Evolutionary conservation across 2,113 vertebrate genomes (phyloP).

Genomic region (Cromileptes altivelis): DNA sequence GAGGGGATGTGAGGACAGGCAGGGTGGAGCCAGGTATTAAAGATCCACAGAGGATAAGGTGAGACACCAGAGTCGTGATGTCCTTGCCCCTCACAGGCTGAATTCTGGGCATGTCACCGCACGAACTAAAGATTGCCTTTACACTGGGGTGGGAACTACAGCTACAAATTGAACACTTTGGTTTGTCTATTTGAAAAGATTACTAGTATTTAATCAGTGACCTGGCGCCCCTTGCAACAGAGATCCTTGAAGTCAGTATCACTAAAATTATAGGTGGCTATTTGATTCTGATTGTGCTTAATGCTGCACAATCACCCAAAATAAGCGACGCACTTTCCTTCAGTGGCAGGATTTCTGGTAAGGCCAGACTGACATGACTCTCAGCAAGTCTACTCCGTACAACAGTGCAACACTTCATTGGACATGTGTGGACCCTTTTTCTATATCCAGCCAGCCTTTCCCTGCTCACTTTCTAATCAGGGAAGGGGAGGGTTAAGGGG

Average conservation of each 20-base stretch:
- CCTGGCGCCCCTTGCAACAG: background rate
- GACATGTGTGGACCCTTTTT: constrained; percentile 78
- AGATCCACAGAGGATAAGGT: constrained; percentile 38
- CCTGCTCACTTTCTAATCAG: constrained; percentile 84
- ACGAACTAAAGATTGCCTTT: constrained; percentile 18
- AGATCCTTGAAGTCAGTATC: background rate
- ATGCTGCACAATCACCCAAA: background rate
- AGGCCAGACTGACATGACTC: constrained; percentile 64
- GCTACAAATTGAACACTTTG: background rate
- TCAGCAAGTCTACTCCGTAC: constrained; percentile 73
- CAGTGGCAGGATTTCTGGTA: constrained; percentile 63
- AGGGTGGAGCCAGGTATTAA: constrained; percentile 50
- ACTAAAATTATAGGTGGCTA: background rate
- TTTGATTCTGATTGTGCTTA: constrained; percentile 11
- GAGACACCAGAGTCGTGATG: constrained; percentile 33
- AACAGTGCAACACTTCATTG: constrained; percentile 83
- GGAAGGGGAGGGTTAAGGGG: constrained; percentile 84
- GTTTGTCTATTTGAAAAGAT: background rate
- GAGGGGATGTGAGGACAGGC: constrained; percentile 32
- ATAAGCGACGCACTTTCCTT: constrained; percentile 29
- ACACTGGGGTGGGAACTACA: background rate
- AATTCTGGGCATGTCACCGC: constrained; percentile 44
- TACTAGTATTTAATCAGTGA: background rate
- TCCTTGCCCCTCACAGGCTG: constrained; percentile 21
- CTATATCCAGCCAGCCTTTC: constrained; percentile 75